Percentiles rank a stretch among this genome's conserved stretches.
Conservation (phyloP, 2,888 invertebrate genomes). For the Agonopterix heracliana region DNA sequence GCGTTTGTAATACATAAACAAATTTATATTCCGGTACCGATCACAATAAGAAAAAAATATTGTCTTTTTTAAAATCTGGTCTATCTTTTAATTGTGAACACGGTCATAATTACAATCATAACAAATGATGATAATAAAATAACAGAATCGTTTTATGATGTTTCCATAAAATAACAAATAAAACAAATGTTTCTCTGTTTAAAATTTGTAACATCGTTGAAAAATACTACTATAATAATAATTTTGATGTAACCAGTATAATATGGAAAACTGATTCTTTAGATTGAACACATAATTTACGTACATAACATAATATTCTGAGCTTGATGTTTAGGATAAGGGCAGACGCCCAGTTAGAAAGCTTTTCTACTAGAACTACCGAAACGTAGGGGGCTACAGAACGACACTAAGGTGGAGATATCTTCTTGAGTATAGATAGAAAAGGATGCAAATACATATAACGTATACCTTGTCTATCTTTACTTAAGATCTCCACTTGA, state of each 20-base stretch:
- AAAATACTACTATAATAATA: conserved; percentile 27
- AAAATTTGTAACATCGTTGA: conserved; percentile 39
- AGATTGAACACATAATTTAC: conserved; percentile 63
- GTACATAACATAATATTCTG: conserved; percentile 27
- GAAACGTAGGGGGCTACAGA: too few species aligned
- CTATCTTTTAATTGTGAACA: not conserved
- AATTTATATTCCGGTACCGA: too few species aligned
- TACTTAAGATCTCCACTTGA: too few species aligned
- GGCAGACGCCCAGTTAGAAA: too few species aligned
- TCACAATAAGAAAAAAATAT: too few species aligned
- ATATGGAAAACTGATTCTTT: conserved; percentile 40
- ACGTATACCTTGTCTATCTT: too few species aligned
- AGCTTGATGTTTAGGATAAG: conserved; percentile 32
- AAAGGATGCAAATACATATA: too few species aligned
- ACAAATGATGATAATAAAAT: not conserved
- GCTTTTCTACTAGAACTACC: too few species aligned
- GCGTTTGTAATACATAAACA: too few species aligned
- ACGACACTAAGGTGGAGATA: too few species aligned
- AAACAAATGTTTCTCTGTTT: conserved; percentile 36
- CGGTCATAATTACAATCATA: not conserved
- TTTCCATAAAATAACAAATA: conserved; percentile 13
- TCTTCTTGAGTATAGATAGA: too few species aligned
- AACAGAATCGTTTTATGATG: not conserved
- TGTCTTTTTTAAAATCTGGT: too few species aligned
- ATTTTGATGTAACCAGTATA: conserved; percentile 41